Base-by-base conservation (phyloP, 2,797 vertebrate species). In the Chrysocyon brachyurus region DNA sequence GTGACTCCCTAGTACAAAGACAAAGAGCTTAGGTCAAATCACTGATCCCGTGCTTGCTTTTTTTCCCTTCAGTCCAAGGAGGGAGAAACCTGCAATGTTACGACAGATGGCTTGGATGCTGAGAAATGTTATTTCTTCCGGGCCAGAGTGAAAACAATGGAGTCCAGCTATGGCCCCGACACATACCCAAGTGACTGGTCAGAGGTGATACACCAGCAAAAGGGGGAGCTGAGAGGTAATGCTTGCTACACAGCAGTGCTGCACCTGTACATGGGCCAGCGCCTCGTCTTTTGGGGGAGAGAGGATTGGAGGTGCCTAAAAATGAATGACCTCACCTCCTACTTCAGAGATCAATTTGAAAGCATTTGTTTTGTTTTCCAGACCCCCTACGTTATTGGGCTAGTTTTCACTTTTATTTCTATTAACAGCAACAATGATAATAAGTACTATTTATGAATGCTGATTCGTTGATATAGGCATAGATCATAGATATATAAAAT, bases 51-150 rank as follows among this genome's bases (percentile, higher is more conserved):
- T 7, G 6, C 9, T 0, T 21, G 3, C 3, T 5, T 28, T 40
- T 6, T 8, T 1, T 6, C 1, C 49, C 33, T 26, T 3, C 59
- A 95, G 87, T 77, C 94, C 24, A 9, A 33, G 26, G 54, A 97
- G 83, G 49, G n/a, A 0, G 46, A 63, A 1, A 15, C 33, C 57
- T 98, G 98, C 92, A 95, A 86, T 0, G 0, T 98, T 88, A 91
- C 85, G 46, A 90, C 97, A 0, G 75, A 85, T 73, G 97, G 79
- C n/a, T 88, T 98, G 96, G 98, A 99, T 90, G 33, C 96, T 6
- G 97, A 88, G 54, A 98, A 97, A 28, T 99, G 98, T 54, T 99
- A 99, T 63, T 97, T 86, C 36, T 98, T 99, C 87, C 98, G 98
- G 46, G 93, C 98, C 96, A 98, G 99, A 94, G 97, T 98, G 97